Conservation (phyloP, 2,797 vertebrate species). For the Melanotaenia nigrans region DNA sequence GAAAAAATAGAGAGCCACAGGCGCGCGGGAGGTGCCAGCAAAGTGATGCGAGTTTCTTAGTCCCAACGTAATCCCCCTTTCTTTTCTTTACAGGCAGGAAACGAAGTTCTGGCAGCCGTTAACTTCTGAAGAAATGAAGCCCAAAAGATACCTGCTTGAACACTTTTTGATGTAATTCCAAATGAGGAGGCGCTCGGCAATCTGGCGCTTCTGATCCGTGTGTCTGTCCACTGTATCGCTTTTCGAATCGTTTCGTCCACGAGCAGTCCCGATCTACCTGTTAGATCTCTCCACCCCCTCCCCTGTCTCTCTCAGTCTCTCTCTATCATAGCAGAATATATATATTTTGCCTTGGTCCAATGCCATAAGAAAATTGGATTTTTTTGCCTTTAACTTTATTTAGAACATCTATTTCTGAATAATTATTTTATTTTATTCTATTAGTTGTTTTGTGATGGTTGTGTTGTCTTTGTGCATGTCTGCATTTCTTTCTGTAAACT, state of each 20-base stretch:
- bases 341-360: slow-evolving; percentile 1
- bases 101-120: slow-evolving; percentile 1
- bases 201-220: slow-evolving; percentile 44
- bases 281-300: slow-evolving; percentile 74
- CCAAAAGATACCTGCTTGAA: slow-evolving; percentile 7
- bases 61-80: slow-evolving; percentile 53
- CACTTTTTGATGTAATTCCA: slow-evolving; percentile 56
- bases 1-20: slow-evolving; percentile 38
- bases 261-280: slow-evolving; percentile 74
- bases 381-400: neutral
- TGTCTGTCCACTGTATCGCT: slow-evolving; percentile 41
- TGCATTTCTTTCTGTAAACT: slow-evolving; percentile 1
- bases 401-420: neutral
- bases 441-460: neutral
- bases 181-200: slow-evolving; percentile 31
- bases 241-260: slow-evolving; percentile 58
- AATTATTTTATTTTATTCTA: neutral
- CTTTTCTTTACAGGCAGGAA: slow-evolving; percentile 33
- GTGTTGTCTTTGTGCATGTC: neutral
- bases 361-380: neutral
- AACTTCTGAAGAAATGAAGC: slow-evolving; percentile 40
- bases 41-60: slow-evolving; percentile 67
- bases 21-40: slow-evolving; percentile 53
- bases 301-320: slow-evolving; percentile 44
- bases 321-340: slow-evolving; percentile 15